These are phyloP conservation scores for Babyrousa celebensis DNA, from an alignment of 2,797 vertebrate genomes.

Conservation along the genomic window DNA sequence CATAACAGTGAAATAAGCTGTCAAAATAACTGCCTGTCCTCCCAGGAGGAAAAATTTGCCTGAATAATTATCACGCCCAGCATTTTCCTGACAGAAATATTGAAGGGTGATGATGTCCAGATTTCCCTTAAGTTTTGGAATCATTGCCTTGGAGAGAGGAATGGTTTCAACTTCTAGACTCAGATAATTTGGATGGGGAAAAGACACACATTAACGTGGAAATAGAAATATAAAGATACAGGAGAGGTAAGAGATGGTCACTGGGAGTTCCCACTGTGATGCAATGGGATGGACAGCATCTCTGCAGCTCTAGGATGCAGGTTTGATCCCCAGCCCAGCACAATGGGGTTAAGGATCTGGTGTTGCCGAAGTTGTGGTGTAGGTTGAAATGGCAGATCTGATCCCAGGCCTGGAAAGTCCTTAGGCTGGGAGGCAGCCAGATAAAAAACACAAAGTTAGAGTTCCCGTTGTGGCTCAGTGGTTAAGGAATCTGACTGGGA, in stretches of 20 bases:
- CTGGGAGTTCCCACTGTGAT: too few species aligned
- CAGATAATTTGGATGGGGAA: background rate
- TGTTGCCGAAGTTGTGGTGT: too few species aligned
- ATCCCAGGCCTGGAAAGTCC: too few species aligned
- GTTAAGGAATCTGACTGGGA: too few species aligned
- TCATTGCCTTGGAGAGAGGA: slow-evolving; percentile 39
- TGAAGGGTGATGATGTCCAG: slow-evolving; percentile 46
- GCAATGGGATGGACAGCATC: too few species aligned
- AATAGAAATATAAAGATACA: background rate
- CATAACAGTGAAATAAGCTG: slow-evolving; percentile 81
- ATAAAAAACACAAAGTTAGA: too few species aligned
- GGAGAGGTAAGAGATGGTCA: background rate
- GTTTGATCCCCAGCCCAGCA: too few species aligned
- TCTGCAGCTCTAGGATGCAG: too few species aligned
- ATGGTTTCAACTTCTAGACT: slow-evolving; percentile 17
- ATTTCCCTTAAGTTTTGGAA: slow-evolving; percentile 40
- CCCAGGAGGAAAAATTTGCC: slow-evolving; percentile 75
- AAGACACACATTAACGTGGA: background rate
- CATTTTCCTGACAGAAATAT: slow-evolving; percentile 67
- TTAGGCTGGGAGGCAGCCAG: too few species aligned
- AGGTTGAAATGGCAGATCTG: too few species aligned
- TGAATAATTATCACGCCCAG: slow-evolving; percentile 73
- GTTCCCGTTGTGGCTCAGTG: too few species aligned
- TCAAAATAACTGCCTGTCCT: slow-evolving; percentile 76
- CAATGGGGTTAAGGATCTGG: too few species aligned